Evolutionary conservation across 2,113 vertebrate genomes (phyloP), one percentile per base, ranked within the genome.

Genomic region (Cebidichthys violaceus): DNA sequence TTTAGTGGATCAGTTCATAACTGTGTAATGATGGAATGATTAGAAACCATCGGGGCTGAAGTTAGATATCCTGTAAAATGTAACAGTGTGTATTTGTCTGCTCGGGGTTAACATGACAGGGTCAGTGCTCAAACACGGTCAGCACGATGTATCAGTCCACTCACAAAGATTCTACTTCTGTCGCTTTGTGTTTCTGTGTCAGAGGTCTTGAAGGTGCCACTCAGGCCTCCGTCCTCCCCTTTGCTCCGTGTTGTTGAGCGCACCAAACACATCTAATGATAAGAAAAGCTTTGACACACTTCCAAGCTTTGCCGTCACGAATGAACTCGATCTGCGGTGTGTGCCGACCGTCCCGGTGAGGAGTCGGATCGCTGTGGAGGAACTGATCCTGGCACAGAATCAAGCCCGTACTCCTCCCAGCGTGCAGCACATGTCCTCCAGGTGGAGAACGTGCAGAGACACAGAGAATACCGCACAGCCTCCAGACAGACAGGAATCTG

Each of bases 401-500:
- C 31, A 70, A 75, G 9, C 3, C 43, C n/a, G 59, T 41, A 47
- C 43, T 43, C 64, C 33, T 82, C 18, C 22, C 4, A 59, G 39
- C 13, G 31, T 33, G 17, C 35, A 60, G 17, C 55, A 80, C 66
- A 45, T 29, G 24, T 83, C 29, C 74, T 75, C 47, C 64, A 85
- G 68, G 60, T 81, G 54, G 81, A 11, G 72, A 85, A 85, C 89
- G 35, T 85, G 92, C 86, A 85, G 79, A 86, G 85, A 87, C 88
- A 91, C 31, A 80, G 33, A 80, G 61, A 86, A 88, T 86, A 73
- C 70, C 84, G n/a, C 43, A 27, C 55, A 45, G 27, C 65, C 45
- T 65, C 76, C 66, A 64, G 69, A 41, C 54, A 43, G 15, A 70
- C 69, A 68, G 79, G 85, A 88, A 87, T 86, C 80, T 86, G 31